These are phyloP conservation scores for Ophion obscuratus DNA, from an alignment of 2,888 invertebrate genomes.

Conservation along the genomic window DNA sequence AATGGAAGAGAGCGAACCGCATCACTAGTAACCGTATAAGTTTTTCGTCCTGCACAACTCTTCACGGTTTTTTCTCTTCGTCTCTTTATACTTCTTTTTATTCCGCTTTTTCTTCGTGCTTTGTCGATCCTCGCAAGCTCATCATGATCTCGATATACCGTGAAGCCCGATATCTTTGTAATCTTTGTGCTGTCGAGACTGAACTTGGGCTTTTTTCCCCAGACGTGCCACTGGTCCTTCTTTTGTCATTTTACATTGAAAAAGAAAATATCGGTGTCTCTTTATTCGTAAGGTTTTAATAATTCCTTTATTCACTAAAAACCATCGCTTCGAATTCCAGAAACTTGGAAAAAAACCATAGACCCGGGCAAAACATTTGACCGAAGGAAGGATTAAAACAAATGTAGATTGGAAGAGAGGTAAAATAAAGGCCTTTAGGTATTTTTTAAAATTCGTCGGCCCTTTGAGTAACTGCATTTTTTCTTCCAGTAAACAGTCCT, in stretches of 20 bases:
- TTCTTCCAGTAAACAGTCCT: not conserved
- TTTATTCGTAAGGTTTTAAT: not conserved
- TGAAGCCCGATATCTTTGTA: constrained; percentile 32
- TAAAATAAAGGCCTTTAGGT: not conserved
- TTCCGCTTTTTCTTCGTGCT: constrained; percentile 10
- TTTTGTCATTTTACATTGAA: not conserved
- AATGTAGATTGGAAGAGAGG: too few species aligned
- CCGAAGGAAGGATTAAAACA: too few species aligned
- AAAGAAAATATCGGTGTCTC: not conserved
- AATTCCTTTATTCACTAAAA: not conserved
- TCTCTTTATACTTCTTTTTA: constrained; percentile 4
- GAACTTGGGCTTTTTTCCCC: not conserved
- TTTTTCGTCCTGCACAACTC: constrained; percentile 26
- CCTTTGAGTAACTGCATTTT: not conserved
- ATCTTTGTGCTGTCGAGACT: not conserved
- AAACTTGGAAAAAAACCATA: not conserved
- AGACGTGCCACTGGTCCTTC: not conserved
- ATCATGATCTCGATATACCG: constrained; percentile 34
- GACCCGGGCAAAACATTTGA: not conserved
- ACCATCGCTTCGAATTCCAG: too few species aligned
- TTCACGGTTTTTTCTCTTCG: constrained; percentile 1
- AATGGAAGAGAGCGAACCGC: not conserved
- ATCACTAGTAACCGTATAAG: constrained; percentile 35
- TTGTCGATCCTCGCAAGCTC: constrained; percentile 30
- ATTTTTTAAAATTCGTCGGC: not conserved